Percentiles rank a stretch among this genome's conserved stretches.
Evolutionary conservation across 2,888 invertebrate species (phyloP).

Genomic region (Drosophila phalerata): DNA sequence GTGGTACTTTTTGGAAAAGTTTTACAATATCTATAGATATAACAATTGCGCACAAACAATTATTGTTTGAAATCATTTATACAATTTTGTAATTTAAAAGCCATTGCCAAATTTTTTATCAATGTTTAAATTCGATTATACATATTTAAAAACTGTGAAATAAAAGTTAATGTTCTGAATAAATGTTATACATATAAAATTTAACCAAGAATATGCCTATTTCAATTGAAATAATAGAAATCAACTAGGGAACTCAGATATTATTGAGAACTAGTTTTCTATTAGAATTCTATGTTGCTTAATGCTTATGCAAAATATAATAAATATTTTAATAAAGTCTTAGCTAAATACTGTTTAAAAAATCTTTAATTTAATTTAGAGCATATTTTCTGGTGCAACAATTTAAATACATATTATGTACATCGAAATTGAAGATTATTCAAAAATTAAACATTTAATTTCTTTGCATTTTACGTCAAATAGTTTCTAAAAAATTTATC

Average conservation of each 20-base stretch:
- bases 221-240: background rate
- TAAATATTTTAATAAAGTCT: background rate
- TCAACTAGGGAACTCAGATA: background rate
- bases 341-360: background rate
- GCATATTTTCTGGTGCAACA: too few relatives aligned
- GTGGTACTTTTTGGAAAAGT: conserved; percentile 47
- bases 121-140: conserved; percentile 34
- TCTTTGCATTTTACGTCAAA: too few relatives aligned
- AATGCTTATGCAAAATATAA: background rate
- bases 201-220: background rate
- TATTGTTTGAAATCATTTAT: conserved; percentile 24
- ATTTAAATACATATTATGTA: too few relatives aligned
- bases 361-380: too few relatives aligned
- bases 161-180: conserved; percentile 35
- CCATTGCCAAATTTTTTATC: conserved; percentile 53
- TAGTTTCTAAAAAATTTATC: too few relatives aligned
- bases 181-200: conserved; percentile 41
- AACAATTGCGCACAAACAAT: conserved; percentile 34
- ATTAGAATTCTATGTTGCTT: background rate
- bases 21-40: conserved; percentile 38
- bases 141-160: conserved; percentile 33
- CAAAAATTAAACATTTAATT: background rate
- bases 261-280: background rate
- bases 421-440: too few relatives aligned
- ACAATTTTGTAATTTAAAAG: conserved; percentile 25